phyloP scores from a whole-genome alignment of 2,888 invertebrate species.

The Fragum sueziense region DNA sequence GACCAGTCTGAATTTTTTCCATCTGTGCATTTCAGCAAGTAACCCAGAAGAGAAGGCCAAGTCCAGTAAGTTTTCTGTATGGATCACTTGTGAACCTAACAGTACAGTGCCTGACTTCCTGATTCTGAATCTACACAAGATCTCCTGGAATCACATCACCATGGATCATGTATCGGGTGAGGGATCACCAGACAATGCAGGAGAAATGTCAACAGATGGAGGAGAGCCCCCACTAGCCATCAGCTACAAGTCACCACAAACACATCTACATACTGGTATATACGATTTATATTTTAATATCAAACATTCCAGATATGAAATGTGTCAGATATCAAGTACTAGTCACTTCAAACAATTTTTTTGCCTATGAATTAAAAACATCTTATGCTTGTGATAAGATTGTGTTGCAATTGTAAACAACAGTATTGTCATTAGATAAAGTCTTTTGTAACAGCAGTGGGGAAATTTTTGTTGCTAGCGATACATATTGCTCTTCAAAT shows the following conservation, averaged over 20 bases:
- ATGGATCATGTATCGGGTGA: slow-evolving; percentile 57
- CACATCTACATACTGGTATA: slow-evolving; percentile 64
- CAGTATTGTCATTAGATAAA: too few species aligned
- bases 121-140: slow-evolving; percentile 71
- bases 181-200: slow-evolving; percentile 30
- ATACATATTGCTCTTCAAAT: too few species aligned
- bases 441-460: too few species aligned
- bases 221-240: slow-evolving; percentile 57
- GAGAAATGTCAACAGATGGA: slow-evolving; percentile 45
- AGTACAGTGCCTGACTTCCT: slow-evolving; percentile 69
- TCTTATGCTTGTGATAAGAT: too few species aligned
- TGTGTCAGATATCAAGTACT: too few species aligned
- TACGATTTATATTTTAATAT: background rate
- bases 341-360: too few species aligned
- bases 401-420: too few species aligned
- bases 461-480: too few species aligned
- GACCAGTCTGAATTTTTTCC: background rate
- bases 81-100: slow-evolving; percentile 76
- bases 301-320: too few species aligned
- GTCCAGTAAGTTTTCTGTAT: slow-evolving; percentile 73
- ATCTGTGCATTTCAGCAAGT: slow-evolving; percentile 52
- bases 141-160: slow-evolving; percentile 74
- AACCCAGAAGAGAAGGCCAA: slow-evolving; percentile 66
- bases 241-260: slow-evolving; percentile 60
- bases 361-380: too few species aligned